Percentiles rank a stretch among this genome's conserved stretches.
Evolutionary conservation across 1,140 invertebrate species (phyloP).

Genomic region (Drosophila hydei): DNA sequence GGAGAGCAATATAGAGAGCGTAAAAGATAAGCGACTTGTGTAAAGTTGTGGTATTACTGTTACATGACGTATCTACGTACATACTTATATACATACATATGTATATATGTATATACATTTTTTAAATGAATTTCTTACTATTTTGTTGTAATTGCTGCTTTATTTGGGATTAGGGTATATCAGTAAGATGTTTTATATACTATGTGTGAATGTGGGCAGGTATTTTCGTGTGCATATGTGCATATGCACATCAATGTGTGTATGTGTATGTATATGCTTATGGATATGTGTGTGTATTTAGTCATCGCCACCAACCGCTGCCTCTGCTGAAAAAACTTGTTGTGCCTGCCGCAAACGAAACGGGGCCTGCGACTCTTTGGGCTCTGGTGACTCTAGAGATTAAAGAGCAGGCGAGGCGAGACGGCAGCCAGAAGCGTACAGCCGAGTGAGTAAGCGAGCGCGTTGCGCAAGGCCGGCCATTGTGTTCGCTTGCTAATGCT

Average conservation of each 20-base stretch:
- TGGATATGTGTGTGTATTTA: slow-evolving; percentile 32
- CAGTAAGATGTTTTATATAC: neutral
- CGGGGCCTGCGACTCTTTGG: slow-evolving; percentile 70
- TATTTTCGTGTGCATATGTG: slow-evolving; percentile 7
- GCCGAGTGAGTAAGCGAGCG: slow-evolving; percentile 66
- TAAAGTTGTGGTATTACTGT: slow-evolving; percentile 61
- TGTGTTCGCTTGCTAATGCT: slow-evolving; percentile 46
- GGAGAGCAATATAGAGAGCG: slow-evolving; percentile 11
- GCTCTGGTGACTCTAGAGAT: slow-evolving; percentile 66
- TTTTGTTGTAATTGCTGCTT: slow-evolving; percentile 4
- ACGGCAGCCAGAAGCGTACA: slow-evolving; percentile 22
- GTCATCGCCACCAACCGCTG: slow-evolving; percentile 30
- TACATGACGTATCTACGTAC: slow-evolving; percentile 18
- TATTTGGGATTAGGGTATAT: neutral
- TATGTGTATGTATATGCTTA: no score
- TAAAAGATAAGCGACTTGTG: slow-evolving; percentile 60
- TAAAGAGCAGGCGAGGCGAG: slow-evolving; percentile 53
- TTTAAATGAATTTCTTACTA: slow-evolving; percentile 12
- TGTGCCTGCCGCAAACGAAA: slow-evolving; percentile 64
- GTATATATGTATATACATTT: slow-evolving; percentile 1
- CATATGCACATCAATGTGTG: slow-evolving; percentile 14
- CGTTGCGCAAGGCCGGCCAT: slow-evolving; percentile 75
- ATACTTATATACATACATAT: neutral
- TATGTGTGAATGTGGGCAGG: slow-evolving; percentile 8
- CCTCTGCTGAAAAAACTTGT: slow-evolving; percentile 71